phyloP scores from a whole-genome alignment of 2,113 vertebrate species.

The Coptodon bakossiorum region DNA sequence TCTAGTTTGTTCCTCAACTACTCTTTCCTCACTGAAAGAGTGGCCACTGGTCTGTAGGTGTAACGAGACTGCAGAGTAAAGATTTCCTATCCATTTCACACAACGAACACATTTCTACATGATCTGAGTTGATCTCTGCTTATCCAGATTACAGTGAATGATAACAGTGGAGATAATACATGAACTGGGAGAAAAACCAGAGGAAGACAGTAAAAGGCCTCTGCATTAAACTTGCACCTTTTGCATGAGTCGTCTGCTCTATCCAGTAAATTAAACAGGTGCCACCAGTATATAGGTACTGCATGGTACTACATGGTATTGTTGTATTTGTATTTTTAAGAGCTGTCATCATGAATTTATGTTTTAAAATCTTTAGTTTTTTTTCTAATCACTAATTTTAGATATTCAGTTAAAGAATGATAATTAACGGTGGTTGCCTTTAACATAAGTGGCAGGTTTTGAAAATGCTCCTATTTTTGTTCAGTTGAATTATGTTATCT shows the following conservation, averaged over 20 bases:
- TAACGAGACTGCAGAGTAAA: not conserved
- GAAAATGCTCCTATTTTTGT: not conserved
- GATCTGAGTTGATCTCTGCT: too few relatives aligned
- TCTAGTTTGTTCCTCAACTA: not conserved
- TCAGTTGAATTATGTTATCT: not conserved
- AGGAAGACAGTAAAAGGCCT: not conserved
- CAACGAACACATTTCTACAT: not conserved
- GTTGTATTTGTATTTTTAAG: not conserved
- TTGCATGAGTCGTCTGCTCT: not conserved
- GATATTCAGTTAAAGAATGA: not conserved
- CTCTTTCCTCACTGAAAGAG: not conserved
- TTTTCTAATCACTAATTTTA: not conserved
- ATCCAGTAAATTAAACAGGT: not conserved
- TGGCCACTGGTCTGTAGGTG: not conserved
- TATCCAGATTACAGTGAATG: too few relatives aligned
- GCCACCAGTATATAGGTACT: not conserved
- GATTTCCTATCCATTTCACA: not conserved
- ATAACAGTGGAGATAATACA: not conserved
- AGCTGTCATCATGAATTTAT: not conserved
- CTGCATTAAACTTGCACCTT: not conserved
- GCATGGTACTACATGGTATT: not conserved
- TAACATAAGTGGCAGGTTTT: not conserved
- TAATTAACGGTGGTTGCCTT: not conserved
- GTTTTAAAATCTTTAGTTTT: not conserved
- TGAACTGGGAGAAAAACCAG: not conserved